These are phyloP conservation scores for Listronotus oregonensis DNA, from an alignment of 1,140 invertebrate genomes.

Conservation along the genomic window DNA sequence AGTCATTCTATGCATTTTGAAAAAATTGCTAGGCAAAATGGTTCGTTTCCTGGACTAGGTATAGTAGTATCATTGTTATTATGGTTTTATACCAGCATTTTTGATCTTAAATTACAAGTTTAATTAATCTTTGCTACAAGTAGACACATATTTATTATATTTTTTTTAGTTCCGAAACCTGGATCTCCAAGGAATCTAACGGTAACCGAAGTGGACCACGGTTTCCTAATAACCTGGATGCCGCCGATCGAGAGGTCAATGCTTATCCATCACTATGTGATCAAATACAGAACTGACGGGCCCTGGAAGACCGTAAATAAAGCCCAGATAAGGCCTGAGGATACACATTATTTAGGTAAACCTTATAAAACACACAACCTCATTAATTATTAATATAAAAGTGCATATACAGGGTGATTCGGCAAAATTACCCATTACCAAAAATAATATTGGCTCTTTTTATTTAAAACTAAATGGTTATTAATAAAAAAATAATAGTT, in stretches of 20 bases:
- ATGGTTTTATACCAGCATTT: too few species aligned
- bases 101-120: background rate
- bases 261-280: slow-evolving; percentile 87
- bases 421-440: background rate
- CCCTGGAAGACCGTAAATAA: slow-evolving; percentile 86
- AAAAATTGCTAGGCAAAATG: too few species aligned
- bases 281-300: slow-evolving; percentile 87
- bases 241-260: slow-evolving; percentile 77
- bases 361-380: too few species aligned
- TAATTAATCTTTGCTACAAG: background rate
- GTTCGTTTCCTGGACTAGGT: too few species aligned
- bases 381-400: too few species aligned
- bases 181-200: slow-evolving; percentile 86
- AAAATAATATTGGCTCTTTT: too few species aligned
- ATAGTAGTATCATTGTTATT: too few species aligned
- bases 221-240: slow-evolving; percentile 87
- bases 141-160: slow-evolving; percentile 28
- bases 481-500: too few species aligned
- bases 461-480: too few species aligned
- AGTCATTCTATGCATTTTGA: too few species aligned
- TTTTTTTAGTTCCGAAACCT: slow-evolving; percentile 78
- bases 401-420: background rate
- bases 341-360: slow-evolving; percentile 83
- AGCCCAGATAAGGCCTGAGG: slow-evolving; percentile 83
- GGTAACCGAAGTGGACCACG: slow-evolving; percentile 82